Percentiles rank a stretch among this genome's conserved stretches.
These are phyloP conservation scores for Pyrrhosoma nymphula DNA, from an alignment of 2,888 invertebrate genomes.

Conservation along the genomic window DNA sequence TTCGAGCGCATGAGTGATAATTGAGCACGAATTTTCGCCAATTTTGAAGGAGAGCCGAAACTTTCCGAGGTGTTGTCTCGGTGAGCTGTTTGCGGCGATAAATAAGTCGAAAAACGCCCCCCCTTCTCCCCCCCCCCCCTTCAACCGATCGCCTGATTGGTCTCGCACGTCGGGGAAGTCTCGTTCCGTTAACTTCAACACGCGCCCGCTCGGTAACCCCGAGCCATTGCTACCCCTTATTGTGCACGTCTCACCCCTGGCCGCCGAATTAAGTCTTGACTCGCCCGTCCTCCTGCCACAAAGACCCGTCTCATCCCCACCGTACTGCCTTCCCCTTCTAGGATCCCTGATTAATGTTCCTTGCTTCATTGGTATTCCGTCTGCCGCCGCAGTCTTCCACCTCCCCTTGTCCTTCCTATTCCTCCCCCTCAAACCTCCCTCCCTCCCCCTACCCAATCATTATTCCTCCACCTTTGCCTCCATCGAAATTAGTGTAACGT, in stretches of 20 bases:
- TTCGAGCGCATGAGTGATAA: background rate
- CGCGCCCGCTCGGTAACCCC: background rate
- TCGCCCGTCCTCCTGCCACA: background rate
- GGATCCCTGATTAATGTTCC: conserved; percentile 45
- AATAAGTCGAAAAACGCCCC: background rate
- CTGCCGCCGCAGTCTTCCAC: background rate
- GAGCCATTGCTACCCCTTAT: background rate
- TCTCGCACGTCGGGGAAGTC: background rate
- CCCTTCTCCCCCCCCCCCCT: too few species aligned
- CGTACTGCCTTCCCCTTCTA: background rate
- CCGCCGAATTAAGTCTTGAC: too few species aligned
- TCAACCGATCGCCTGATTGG: background rate
- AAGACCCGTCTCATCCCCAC: background rate
- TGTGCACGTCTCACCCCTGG: background rate
- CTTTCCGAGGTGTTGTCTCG: too few species aligned
- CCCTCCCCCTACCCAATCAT: background rate
- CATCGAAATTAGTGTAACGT: conserved; percentile 51
- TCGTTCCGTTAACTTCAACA: too few species aligned
- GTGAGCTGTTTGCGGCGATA: background rate
- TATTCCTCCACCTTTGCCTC: conserved; percentile 6
- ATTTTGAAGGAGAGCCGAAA: background rate
- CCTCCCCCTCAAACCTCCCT: background rate
- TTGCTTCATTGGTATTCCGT: conserved; percentile 53
- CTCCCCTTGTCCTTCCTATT: background rate
- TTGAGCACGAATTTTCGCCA: background rate